These are phyloP conservation scores for Caerostris darwini DNA, from an alignment of 1,140 invertebrate genomes.

Conservation along the genomic window DNA sequence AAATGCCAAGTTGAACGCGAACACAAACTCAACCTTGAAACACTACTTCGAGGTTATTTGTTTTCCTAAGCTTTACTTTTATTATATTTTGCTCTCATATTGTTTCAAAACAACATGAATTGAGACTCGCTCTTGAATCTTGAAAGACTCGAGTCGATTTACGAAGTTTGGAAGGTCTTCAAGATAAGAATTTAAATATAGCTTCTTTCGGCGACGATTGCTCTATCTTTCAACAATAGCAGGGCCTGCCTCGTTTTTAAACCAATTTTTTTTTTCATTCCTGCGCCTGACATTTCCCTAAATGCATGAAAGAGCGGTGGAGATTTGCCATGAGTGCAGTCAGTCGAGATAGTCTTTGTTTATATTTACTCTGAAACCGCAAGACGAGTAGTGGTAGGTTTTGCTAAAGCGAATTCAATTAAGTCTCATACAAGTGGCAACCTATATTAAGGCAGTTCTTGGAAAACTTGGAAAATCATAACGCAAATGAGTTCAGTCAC, in stretches of 20 bases:
- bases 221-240: slow-evolving; percentile 5
- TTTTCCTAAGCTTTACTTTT: background rate
- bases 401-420: too few relatives aligned
- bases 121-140: background rate
- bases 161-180: background rate
- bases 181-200: slow-evolving; percentile 17
- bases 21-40: background rate
- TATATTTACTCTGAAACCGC: background rate
- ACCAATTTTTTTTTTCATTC: background rate
- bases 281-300: background rate
- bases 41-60: background rate
- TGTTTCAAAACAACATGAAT: background rate
- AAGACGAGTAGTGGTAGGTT: background rate
- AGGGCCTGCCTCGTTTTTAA: background rate
- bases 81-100: background rate
- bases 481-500: too few relatives aligned
- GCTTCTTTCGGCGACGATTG: slow-evolving; percentile 16
- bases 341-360: background rate
- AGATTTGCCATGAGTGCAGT: background rate
- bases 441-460: too few relatives aligned
- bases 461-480: too few relatives aligned
- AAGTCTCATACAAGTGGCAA: too few relatives aligned
- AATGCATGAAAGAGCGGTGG: background rate
- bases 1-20: background rate
- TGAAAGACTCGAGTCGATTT: background rate